A percentile compares a stretch with the other conserved stretches of the same genome.
phyloP scores from a whole-genome alignment of 2,888 invertebrate species.

The Argyresthia albistria region DNA sequence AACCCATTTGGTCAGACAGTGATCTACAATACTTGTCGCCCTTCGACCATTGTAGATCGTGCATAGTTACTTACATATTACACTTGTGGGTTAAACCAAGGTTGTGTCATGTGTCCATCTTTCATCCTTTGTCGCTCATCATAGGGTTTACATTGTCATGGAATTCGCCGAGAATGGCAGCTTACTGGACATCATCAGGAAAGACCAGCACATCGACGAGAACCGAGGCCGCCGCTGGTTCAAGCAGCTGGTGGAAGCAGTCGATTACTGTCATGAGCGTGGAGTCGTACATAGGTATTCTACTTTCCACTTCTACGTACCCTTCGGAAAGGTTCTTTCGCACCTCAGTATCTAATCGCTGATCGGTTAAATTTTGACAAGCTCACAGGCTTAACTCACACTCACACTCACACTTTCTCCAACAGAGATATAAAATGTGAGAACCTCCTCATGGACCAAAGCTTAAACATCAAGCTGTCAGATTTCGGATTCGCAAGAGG shows the following conservation, averaged over 20 bases:
- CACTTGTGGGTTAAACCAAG: too few species aligned
- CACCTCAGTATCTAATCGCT: too few species aligned
- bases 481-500: constrained; percentile 88
- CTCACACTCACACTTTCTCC: neutral
- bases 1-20: too few species aligned
- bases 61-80: too few species aligned
- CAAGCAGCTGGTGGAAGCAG: constrained; percentile 79
- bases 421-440: constrained; percentile 87
- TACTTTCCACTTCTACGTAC: neutral
- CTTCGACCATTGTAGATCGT: too few species aligned
- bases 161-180: constrained; percentile 88
- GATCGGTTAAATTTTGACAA: too few species aligned
- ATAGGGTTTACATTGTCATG: constrained; percentile 87
- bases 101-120: too few species aligned
- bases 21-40: too few species aligned
- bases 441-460: constrained; percentile 81
- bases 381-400: too few species aligned
- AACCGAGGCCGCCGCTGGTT: constrained; percentile 79
- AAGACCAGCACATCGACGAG: constrained; percentile 81
- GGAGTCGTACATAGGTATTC: constrained; percentile 85
- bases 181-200: constrained; percentile 81
- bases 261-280: constrained; percentile 84
- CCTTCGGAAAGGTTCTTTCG: too few species aligned
- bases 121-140: neutral
- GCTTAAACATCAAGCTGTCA: constrained; percentile 81